A percentile compares a stretch with the other conserved stretches of the same genome.
These are phyloP conservation scores for Psittacara wagleri DNA, from an alignment of 2,113 vertebrate species.

Conservation along the genomic window DNA sequence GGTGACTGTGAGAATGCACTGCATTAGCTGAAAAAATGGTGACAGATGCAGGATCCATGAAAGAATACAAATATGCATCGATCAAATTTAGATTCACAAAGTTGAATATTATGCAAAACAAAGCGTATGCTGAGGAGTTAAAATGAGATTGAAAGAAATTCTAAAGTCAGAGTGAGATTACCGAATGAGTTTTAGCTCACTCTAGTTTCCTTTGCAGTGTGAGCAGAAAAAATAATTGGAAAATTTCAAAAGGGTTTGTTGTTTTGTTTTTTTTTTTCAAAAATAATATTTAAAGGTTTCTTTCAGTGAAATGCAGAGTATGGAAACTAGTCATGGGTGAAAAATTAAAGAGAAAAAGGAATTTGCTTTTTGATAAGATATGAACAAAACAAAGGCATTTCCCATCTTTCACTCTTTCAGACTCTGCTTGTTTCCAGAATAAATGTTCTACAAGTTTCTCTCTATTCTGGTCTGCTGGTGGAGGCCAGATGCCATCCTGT, in stretches of 20 bases:
- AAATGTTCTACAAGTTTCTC: background rate
- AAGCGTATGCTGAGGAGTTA: background rate
- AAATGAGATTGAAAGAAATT: constrained; percentile 15
- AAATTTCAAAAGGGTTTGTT: background rate
- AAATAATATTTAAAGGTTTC: background rate
- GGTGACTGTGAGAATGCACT: background rate
- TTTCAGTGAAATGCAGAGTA: background rate
- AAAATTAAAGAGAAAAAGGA: background rate
- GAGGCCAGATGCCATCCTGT: background rate
- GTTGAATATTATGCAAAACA: background rate
- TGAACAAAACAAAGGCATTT: background rate
- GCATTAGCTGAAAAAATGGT: background rate
- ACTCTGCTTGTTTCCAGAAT: background rate
- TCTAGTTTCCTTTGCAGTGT: background rate
- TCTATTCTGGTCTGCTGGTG: background rate
- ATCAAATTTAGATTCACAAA: constrained; percentile 11
- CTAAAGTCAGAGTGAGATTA: background rate
- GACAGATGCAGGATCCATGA: background rate
- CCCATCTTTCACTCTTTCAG: background rate
- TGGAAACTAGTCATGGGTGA: background rate
- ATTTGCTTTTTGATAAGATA: background rate
- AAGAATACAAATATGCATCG: background rate
- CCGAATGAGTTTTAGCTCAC: background rate
- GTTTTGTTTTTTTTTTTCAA: background rate
- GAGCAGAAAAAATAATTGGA: background rate